A percentile compares a stretch with the other conserved stretches of the same genome.
These are phyloP conservation scores for Eospalax fontanierii DNA, from an alignment of 2,797 vertebrate species.

Conservation along the genomic window DNA sequence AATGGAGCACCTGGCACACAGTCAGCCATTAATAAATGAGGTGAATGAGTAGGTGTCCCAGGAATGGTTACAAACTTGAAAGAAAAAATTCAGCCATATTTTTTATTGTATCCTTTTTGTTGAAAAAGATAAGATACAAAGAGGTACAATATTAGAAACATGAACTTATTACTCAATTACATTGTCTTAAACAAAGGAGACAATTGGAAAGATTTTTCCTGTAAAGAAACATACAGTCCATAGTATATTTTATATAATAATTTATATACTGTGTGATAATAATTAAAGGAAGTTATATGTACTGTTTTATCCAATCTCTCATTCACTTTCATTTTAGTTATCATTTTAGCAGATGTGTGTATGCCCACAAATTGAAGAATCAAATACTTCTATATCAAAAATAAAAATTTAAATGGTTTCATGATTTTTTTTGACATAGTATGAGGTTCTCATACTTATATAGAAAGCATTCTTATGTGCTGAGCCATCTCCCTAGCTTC, in stretches of 20 bases:
- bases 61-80: background rate
- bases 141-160: background rate
- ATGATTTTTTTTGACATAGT: background rate
- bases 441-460: background rate
- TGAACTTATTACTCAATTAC: background rate
- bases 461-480: background rate
- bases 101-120: conserved; percentile 18
- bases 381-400: conserved; percentile 1
- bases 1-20: background rate
- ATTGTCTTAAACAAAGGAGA: conserved; percentile 8
- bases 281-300: conserved; percentile 25
- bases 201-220: background rate
- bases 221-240: background rate
- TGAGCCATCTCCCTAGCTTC: background rate
- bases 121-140: conserved; percentile 27
- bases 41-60: background rate
- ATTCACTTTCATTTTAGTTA: conserved; percentile 48
- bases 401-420: conserved; percentile 1
- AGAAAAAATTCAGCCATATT: background rate
- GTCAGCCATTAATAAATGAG: conserved; percentile 51
- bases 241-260: background rate
- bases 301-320: background rate
- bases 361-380: background rate
- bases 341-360: background rate
- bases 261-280: background rate